These are phyloP conservation scores for Ailuropoda melanoleuca DNA, from an alignment of 2,113 vertebrate genomes.

Conservation along the genomic window DNA sequence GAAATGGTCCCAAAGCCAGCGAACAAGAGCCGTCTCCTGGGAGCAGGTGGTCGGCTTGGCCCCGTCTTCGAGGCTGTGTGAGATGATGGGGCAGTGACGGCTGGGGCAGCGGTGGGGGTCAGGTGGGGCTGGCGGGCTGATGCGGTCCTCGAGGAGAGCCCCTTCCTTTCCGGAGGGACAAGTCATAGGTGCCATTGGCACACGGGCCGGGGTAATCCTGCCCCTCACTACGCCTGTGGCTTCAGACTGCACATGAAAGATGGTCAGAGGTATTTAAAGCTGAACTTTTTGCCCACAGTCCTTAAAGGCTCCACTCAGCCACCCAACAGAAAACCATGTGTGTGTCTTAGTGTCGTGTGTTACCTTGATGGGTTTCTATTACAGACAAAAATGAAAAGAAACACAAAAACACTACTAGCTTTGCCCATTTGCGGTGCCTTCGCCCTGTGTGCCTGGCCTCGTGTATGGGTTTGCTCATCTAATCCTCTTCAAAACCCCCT, in stretches of 20 bases:
- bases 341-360: not conserved
- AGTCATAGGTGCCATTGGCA: not conserved
- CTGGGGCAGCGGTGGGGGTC: rapidly evolving
- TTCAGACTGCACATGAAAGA: not conserved
- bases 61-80: not conserved
- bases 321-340: not conserved
- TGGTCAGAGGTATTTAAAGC: not conserved
- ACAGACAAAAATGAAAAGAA: not conserved
- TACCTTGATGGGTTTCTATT: not conserved
- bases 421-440: rapidly evolving
- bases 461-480: rapidly evolving
- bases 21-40: not conserved
- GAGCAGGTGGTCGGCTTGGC: not conserved
- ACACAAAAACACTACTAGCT: not conserved
- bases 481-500: not conserved
- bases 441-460: not conserved
- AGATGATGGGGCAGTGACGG: not conserved
- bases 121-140: not conserved
- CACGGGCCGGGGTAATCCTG: not conserved
- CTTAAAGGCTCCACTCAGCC: not conserved
- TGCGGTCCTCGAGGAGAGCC: not conserved
- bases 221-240: not conserved
- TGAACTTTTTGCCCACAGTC: not conserved
- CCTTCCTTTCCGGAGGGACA: not conserved
- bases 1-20: not conserved